These are phyloP conservation scores for Malurus cyaneus DNA, from an alignment of 2,113 vertebrate genomes.

Conservation along the genomic window DNA sequence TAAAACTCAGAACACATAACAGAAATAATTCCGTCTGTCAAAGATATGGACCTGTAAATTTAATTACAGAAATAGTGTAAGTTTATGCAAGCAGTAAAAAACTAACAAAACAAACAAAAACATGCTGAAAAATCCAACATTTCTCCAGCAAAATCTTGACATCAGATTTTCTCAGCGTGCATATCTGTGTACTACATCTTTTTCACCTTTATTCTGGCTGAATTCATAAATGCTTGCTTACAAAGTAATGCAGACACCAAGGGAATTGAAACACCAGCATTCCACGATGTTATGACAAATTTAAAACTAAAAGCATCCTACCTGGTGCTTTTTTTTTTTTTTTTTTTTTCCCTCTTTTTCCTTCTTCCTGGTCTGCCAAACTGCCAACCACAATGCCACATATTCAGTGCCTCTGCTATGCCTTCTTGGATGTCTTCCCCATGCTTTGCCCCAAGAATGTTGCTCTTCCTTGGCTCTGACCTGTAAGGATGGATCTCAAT, in stretches of 20 bases:
- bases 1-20: neutral
- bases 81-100: neutral
- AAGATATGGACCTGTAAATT: neutral
- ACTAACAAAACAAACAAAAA: neutral
- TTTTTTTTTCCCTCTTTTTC: neutral
- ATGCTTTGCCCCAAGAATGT: fast-evolving
- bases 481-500: neutral
- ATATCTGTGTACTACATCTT: neutral
- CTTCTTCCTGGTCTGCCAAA: neutral
- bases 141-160: neutral
- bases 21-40: neutral
- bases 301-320: neutral
- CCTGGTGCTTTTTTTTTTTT: neutral
- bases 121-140: neutral
- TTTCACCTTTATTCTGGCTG: neutral
- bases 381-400: fast-evolving
- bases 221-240: neutral
- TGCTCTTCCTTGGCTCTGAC: neutral
- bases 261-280: neutral
- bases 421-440: neutral
- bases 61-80: neutral
- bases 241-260: neutral
- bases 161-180: neutral
- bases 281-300: neutral
- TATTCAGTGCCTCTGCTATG: neutral